Evolutionary conservation across 2,888 invertebrate genomes (phyloP).

Genomic region (Stenotaenia linearis): DNA sequence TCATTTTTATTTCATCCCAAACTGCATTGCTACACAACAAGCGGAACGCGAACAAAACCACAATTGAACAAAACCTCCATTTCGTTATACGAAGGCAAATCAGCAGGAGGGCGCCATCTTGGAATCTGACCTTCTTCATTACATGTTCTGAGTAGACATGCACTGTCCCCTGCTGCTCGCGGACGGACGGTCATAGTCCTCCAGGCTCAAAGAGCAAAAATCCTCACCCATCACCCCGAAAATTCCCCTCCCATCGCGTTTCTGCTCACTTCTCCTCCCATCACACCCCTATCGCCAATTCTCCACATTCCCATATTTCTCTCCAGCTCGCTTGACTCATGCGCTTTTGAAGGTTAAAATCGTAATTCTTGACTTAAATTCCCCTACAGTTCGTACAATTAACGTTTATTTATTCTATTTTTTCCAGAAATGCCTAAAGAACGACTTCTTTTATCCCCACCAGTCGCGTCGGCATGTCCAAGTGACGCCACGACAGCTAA

Average conservation of each 20-base stretch:
- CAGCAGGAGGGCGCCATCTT: constrained; percentile 1
- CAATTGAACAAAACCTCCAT: background rate
- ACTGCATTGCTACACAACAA: background rate
- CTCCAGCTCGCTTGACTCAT: too few relatives aligned
- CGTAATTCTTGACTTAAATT: background rate
- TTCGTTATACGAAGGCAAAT: background rate
- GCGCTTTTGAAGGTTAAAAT: background rate
- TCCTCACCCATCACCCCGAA: background rate
- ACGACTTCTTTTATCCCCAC: constrained; percentile 7
- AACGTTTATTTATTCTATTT: background rate
- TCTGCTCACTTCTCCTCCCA: background rate
- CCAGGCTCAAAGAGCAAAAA: background rate
- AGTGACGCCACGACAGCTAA: background rate
- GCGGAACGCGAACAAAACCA: background rate
- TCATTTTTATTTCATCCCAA: background rate
- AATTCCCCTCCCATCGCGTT: background rate
- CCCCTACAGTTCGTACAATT: background rate
- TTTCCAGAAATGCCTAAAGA: constrained; percentile 4
- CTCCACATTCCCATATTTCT: background rate
- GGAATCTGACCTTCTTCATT: constrained; percentile 5
- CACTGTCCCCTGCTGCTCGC: background rate
- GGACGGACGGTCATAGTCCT: constrained; percentile 5
- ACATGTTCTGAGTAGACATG: background rate
- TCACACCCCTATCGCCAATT: background rate
- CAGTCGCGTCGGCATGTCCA: background rate